phyloP scores from a whole-genome alignment of 2,797 vertebrate species.

The Lateolabrax maculatus region DNA sequence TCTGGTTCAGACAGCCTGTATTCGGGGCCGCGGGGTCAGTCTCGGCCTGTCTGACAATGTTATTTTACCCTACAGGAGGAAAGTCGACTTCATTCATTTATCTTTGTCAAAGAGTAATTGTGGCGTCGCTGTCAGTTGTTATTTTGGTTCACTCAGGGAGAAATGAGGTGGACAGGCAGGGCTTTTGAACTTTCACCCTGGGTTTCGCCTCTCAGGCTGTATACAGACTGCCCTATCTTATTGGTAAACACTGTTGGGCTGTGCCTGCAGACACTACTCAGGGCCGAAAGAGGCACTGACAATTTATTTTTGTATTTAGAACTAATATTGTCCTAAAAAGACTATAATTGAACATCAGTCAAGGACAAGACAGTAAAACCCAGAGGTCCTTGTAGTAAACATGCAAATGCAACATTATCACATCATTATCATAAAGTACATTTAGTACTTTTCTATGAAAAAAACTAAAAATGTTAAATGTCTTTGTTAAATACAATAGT shows the following conservation, averaged over 20 bases:
- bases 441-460: too few relatives aligned
- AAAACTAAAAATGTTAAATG: too few relatives aligned
- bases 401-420: too few relatives aligned
- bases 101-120: slow-evolving; percentile 25
- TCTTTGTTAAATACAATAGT: too few relatives aligned
- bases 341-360: background rate
- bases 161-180: background rate
- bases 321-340: background rate
- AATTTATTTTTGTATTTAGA: too few relatives aligned
- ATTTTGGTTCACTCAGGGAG: background rate
- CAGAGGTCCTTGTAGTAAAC: background rate
- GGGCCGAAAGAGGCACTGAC: background rate
- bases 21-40: background rate
- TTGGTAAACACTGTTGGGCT: background rate
- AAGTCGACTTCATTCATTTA: slow-evolving; percentile 26
- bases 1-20: slow-evolving; percentile 13
- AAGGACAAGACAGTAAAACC: background rate
- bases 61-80: background rate
- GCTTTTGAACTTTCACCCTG: background rate
- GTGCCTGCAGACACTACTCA: background rate
- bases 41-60: slow-evolving; percentile 6
- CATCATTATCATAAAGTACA: too few relatives aligned
- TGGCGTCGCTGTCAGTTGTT: background rate
- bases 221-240: background rate
- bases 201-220: background rate